Percentiles rank a stretch among this genome's conserved stretches.
Evolutionary conservation across 2,888 invertebrate genomes (phyloP).

Genomic region (Cataglyphis livida): DNA sequence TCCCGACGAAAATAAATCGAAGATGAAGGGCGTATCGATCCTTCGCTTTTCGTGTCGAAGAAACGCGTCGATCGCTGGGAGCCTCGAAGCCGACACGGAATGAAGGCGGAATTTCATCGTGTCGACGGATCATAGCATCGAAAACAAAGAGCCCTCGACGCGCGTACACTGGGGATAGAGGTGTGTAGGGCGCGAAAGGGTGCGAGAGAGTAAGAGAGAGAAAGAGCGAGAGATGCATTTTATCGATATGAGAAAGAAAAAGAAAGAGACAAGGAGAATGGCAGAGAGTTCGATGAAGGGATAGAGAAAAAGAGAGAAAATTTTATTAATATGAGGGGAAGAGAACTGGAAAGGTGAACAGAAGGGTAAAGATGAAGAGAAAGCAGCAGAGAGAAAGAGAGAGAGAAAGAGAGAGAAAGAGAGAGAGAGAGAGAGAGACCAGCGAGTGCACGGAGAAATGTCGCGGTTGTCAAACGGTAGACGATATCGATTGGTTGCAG

Average conservation of each 20-base stretch:
- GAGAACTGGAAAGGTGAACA: not conserved
- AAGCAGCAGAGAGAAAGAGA: conserved; percentile 9
- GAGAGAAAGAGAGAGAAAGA: conserved; percentile 7
- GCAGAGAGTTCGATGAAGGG: not conserved
- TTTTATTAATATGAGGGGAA: not conserved
- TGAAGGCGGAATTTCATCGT: conserved; percentile 54
- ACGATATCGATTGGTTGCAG: conserved; percentile 72
- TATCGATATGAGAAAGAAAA: conserved; percentile 14
- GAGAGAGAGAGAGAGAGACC: conserved; percentile 34
- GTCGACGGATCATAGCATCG: conserved; percentile 38
- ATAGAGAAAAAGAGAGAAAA: not conserved
- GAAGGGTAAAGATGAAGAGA: conserved; percentile 6
- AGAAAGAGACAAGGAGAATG: not conserved
- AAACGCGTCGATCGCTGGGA: conserved; percentile 24
- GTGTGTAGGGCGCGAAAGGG: conserved; percentile 16
- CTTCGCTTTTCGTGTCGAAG: conserved; percentile 17
- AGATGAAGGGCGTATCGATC: conserved; percentile 22
- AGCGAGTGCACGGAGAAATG: conserved; percentile 59
- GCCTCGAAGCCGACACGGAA: conserved; percentile 13
- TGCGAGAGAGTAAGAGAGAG: not conserved
- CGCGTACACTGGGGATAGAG: conserved; percentile 23
- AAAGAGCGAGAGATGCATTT: not conserved
- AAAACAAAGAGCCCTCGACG: conserved; percentile 47
- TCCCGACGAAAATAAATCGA: not conserved
- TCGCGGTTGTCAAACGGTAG: conserved; percentile 71